These are phyloP conservation scores for Pseudobourletiella spinata DNA, from an alignment of 1,140 invertebrate genomes.

Conservation along the genomic window DNA sequence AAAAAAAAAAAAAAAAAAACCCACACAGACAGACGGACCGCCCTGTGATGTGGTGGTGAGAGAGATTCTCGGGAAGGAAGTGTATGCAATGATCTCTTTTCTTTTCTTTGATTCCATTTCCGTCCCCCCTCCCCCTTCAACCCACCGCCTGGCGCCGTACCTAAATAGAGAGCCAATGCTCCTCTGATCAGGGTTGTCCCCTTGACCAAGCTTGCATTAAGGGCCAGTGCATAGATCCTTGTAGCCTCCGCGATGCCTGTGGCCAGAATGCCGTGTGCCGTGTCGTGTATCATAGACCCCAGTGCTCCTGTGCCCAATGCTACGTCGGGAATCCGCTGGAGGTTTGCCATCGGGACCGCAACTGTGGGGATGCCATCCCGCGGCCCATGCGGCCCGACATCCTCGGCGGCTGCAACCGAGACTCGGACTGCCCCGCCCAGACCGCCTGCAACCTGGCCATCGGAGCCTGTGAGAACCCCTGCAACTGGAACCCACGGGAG, in stretches of 20 bases:
- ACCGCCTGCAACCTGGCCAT: constrained; percentile 58
- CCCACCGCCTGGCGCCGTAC: constrained; percentile 19
- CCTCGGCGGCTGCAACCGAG: constrained; percentile 47
- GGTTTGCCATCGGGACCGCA: constrained; percentile 63
- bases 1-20: too few species aligned
- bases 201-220: constrained; percentile 81
- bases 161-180: constrained; percentile 71
- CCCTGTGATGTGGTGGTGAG: too few species aligned
- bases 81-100: constrained; percentile 43
- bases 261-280: constrained; percentile 79
- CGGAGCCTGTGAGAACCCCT: constrained; percentile 69
- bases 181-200: constrained; percentile 78
- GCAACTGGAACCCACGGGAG: constrained; percentile 41
- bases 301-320: constrained; percentile 78
- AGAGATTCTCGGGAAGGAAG: too few species aligned
- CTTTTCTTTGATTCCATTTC: constrained; percentile 55
- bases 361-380: constrained; percentile 47
- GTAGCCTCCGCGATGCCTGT: constrained; percentile 73
- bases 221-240: constrained; percentile 76
- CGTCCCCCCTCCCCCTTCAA: constrained; percentile 39
- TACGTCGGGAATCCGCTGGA: constrained; percentile 68
- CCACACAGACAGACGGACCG: too few species aligned
- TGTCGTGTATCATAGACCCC: constrained; percentile 67
- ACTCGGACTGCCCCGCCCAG: constrained; percentile 63
- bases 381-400: constrained; percentile 23